Percentiles rank a stretch among this genome's conserved stretches.
Conservation (phyloP, 2,888 invertebrate species). For the Ennomos erosarius region DNA sequence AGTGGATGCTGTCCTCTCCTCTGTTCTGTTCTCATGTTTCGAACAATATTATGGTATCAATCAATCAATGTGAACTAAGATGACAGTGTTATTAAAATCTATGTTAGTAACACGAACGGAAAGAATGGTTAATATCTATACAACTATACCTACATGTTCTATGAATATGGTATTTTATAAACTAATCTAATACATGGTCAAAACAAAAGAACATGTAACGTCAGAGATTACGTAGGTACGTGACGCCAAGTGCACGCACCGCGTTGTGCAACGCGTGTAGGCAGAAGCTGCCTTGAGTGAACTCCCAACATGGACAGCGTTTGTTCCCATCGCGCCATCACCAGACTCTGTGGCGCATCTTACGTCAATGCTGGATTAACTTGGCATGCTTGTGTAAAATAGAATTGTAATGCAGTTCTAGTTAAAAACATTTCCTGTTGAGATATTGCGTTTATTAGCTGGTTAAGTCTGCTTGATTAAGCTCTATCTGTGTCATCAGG, state of each 20-base stretch:
- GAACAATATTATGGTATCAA: conserved; percentile 76
- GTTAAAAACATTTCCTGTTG: conserved; percentile 28
- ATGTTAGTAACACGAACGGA: conserved; percentile 17
- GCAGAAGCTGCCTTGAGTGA: conserved; percentile 55
- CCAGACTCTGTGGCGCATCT: conserved; percentile 52
- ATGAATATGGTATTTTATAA: neutral
- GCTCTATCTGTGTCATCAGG: conserved; percentile 38
- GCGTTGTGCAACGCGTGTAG: conserved; percentile 51
- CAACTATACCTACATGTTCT: too few species aligned
- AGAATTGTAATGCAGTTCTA: conserved; percentile 22
- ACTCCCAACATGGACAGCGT: conserved; percentile 52
- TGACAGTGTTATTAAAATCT: conserved; percentile 37
- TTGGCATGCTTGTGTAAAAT: conserved; percentile 32
- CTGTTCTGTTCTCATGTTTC: conserved; percentile 70
- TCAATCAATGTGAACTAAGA: conserved; percentile 61
- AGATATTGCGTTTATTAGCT: conserved; percentile 31
- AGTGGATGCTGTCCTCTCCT: conserved; percentile 62
- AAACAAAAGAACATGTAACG: conserved; percentile 40
- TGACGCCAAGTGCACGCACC: conserved; percentile 43
- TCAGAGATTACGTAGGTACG: conserved; percentile 42
- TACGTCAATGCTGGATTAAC: conserved; percentile 39
- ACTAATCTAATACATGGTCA: conserved; percentile 33
- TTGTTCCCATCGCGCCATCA: conserved; percentile 41
- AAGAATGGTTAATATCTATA: too few species aligned
- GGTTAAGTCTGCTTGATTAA: conserved; percentile 35